Percentiles rank a stretch among this genome's conserved stretches.
phyloP scores from a whole-genome alignment of 2,797 vertebrate genomes.

The Tenualosa ilisha region DNA sequence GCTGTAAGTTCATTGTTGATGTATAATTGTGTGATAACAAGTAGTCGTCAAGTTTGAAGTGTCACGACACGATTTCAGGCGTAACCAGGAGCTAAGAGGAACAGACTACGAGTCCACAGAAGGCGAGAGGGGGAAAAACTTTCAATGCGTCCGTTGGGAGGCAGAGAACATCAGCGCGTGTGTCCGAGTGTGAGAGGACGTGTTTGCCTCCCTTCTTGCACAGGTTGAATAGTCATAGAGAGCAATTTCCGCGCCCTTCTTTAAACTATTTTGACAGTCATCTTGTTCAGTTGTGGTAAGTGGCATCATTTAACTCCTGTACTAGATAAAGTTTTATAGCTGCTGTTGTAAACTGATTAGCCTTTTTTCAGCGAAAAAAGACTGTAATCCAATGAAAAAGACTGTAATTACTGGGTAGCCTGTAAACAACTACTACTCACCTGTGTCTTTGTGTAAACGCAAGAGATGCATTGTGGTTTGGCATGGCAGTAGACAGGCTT shows the following conservation, averaged over 20 bases:
- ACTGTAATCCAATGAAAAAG: neutral
- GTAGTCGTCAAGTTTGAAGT: neutral
- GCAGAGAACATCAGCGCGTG: slow-evolving; percentile 19
- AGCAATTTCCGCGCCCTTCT: neutral
- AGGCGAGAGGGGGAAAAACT: slow-evolving; percentile 8
- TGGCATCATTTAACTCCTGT: neutral
- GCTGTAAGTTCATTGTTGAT: neutral
- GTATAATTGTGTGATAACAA: neutral
- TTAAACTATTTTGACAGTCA: neutral
- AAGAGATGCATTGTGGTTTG: neutral
- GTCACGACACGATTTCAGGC: neutral
- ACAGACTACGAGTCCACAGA: neutral
- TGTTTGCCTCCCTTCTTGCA: neutral
- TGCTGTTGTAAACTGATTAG: neutral
- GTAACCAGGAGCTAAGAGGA: neutral
- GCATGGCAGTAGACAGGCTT: neutral
- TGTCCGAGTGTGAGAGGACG: neutral
- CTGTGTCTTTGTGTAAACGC: neutral
- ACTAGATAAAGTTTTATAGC: neutral
- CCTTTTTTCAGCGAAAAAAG: neutral
- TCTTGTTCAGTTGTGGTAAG: neutral
- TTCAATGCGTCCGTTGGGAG: slow-evolving; percentile 17
- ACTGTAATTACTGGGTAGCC: no score
- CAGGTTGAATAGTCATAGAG: slow-evolving; percentile 16
- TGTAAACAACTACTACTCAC: neutral